A percentile compares a stretch with the other conserved stretches of the same genome.
phyloP scores from a whole-genome alignment of 2,888 invertebrate genomes.

The Heliconius charithonia region DNA sequence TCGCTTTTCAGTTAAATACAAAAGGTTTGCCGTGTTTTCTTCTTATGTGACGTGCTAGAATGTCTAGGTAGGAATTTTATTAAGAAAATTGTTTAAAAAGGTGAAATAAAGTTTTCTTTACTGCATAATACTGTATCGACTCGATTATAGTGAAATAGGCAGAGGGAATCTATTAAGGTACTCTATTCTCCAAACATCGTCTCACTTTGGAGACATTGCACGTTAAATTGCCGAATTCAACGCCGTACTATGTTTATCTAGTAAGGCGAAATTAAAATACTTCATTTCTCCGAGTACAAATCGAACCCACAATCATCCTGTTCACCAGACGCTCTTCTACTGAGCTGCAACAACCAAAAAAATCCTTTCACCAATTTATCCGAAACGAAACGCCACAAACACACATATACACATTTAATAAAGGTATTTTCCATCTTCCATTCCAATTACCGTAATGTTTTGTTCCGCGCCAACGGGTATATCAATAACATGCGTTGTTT shows the following conservation, averaged over 20 bases:
- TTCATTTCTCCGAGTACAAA: background rate
- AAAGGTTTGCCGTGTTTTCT: background rate
- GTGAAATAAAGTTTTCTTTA: background rate
- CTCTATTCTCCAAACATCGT: no score
- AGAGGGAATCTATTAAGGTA: no score
- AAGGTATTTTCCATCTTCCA: constrained; percentile 15
- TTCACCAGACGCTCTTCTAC: background rate
- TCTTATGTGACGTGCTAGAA: background rate
- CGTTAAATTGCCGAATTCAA: background rate
- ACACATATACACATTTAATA: background rate
- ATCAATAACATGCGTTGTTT: constrained; percentile 25
- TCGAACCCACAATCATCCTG: no score
- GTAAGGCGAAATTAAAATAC: background rate
- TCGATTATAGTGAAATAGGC: no score
- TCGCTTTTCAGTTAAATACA: constrained; percentile 16
- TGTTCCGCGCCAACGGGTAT: constrained; percentile 14
- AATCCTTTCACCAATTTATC: background rate
- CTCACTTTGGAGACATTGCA: background rate
- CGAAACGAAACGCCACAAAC: constrained; percentile 1
- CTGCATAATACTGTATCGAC: no score
- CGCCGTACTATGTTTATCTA: background rate
- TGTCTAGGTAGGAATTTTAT: background rate
- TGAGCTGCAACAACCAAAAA: background rate
- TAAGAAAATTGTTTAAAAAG: background rate
- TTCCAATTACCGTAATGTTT: constrained; percentile 28